These are phyloP conservation scores for Lepus oiostolus DNA, from an alignment of 2,797 vertebrate species.

Conservation along the genomic window DNA sequence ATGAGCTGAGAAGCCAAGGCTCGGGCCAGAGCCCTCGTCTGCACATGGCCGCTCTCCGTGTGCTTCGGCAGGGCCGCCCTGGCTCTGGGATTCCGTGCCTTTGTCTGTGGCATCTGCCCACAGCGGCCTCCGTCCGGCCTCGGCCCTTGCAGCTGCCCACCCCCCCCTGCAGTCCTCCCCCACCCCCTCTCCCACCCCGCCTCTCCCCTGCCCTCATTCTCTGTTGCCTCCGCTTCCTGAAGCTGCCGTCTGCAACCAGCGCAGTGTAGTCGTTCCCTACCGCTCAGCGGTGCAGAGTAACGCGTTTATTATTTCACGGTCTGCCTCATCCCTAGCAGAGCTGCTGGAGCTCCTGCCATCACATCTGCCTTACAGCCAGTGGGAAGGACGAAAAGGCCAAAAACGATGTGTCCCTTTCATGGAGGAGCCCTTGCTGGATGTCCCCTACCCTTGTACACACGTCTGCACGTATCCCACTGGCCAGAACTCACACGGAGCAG, in stretches of 20 bases:
- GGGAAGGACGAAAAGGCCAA: neutral
- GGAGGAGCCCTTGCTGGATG: neutral
- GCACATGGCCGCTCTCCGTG: rapidly evolving
- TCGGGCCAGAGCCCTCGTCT: neutral
- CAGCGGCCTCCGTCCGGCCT: neutral
- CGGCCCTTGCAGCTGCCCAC: too few species aligned
- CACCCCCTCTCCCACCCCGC: neutral
- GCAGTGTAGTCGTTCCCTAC: too few species aligned
- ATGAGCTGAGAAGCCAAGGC: neutral
- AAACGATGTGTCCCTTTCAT: neutral
- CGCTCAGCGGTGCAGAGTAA: too few species aligned
- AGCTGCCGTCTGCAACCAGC: neutral
- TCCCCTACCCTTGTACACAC: neutral
- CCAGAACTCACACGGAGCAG: neutral
- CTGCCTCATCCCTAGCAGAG: neutral
- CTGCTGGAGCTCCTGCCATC: slow-evolving; percentile 14
- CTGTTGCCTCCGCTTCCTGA: rapidly evolving
- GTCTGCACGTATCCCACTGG: neutral
- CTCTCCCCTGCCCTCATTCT: neutral
- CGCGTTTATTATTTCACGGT: neutral
- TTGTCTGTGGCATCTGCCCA: neutral
- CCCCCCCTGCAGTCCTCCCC: too few species aligned
- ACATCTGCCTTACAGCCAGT: neutral
- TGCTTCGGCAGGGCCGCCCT: neutral
- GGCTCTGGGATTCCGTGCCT: neutral